phyloP scores from a whole-genome alignment of 2,797 vertebrate species.

The Tinamus major region DNA sequence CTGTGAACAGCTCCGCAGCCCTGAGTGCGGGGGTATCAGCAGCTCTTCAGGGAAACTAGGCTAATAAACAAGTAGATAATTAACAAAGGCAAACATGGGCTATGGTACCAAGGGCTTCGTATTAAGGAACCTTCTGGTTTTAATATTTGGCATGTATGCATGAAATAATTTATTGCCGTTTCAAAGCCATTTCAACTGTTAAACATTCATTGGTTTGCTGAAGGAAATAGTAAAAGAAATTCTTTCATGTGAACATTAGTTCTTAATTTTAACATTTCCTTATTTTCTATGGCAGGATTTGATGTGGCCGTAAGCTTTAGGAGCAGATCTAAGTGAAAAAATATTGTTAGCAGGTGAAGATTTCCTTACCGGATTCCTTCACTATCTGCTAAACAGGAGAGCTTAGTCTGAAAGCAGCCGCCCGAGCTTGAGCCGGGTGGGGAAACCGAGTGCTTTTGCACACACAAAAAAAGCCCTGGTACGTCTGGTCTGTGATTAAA shows the following conservation, averaged over 20 bases:
- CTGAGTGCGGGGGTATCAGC: slow-evolving; percentile 60
- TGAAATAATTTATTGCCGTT: slow-evolving; percentile 79
- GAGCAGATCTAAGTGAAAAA: slow-evolving; percentile 69
- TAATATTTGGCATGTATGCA: slow-evolving; percentile 76
- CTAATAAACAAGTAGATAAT: slow-evolving; percentile 79
- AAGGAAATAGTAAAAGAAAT: slow-evolving; percentile 73
- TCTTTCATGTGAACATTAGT: slow-evolving; percentile 79
- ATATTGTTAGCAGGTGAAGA: slow-evolving; percentile 74
- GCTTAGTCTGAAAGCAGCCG: not conserved
- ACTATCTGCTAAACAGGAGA: not conserved
- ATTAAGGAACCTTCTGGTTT: slow-evolving; percentile 77
- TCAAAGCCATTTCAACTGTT: slow-evolving; percentile 76
- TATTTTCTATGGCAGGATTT: slow-evolving; percentile 74
- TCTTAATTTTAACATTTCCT: slow-evolving; percentile 81
- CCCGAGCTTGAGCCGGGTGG: not conserved
- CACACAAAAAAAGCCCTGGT: not conserved
- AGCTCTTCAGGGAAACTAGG: slow-evolving; percentile 62
- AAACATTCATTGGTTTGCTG: slow-evolving; percentile 76
- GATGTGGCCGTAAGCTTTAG: slow-evolving; percentile 72
- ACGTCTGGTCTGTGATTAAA: slow-evolving; percentile 31
- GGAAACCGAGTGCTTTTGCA: not conserved
- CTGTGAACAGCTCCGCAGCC: slow-evolving; percentile 62
- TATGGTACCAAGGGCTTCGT: slow-evolving; percentile 68
- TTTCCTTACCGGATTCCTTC: slow-evolving; percentile 16
- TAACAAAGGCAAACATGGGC: slow-evolving; percentile 74